Base-by-base conservation (phyloP, 2,888 invertebrate species). In the Latheticus oryzae region DNA sequence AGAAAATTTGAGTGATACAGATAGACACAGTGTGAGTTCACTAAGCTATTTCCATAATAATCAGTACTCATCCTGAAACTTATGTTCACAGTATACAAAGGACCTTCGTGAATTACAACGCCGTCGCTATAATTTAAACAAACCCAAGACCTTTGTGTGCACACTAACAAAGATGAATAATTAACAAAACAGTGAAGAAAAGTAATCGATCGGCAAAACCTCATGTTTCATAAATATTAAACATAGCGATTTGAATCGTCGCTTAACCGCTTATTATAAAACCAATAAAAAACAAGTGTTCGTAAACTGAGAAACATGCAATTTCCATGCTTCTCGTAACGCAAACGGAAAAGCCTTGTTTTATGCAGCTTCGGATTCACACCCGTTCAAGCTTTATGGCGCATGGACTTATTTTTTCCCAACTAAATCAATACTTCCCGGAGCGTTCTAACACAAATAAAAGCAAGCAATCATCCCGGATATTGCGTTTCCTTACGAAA, bases 321-420 rank as follows among this genome's bases (percentile, higher is more conserved):
- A 33, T 47, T 47, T 47, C 17, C 33, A 47, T 33, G 23, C 32
- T 47, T 33, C 30, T 15, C 33, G 17, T 15, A 51, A 45, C 19
- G 16, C 48, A 40, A 35, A 13, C 66, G 68, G 70, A 64, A 70
- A 67, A 71, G 67, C 66, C 64, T 70, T 68, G 70, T 71, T 70
- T 72, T 69, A 72, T 71, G 66, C 70, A 67, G 68, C 67, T 70
- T 68, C 64, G 65, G 60, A 62, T 66, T 64, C 71, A 68, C 70
- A 70, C 69, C 68, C 63, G 68, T 66, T 67, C 65, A 69, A 74
- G 73, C 71, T 77, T 77, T 76, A 73, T 70, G 74, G 76, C 76
- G 76, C 76, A 77, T 75, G 76, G 74, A 77, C 77, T 76, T 76
- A 77, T 78, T 78, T 76, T 76, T 76, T 75, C 72, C 60, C 70